Evolutionary conservation across 2,797 vertebrate genomes (phyloP), one percentile per base, ranked within the genome.

Genomic region (Hippocampus kuda): DNA sequence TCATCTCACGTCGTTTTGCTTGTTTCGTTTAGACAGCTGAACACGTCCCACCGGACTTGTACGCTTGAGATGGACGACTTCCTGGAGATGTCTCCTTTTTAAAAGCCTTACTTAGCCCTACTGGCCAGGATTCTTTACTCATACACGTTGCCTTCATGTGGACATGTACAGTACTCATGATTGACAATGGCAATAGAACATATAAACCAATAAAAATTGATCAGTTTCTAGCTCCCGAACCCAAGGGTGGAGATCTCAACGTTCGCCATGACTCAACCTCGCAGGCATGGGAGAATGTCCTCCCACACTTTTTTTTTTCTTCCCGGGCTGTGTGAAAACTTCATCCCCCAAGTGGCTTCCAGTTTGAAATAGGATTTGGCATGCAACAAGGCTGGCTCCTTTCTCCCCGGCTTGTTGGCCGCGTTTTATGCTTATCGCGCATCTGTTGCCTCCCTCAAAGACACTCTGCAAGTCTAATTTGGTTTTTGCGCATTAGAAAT

Each of bases 271-370:
- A 82, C 73, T 79, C 74, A 83, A 60, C 71, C 72, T 85, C 76
- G 76, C 77, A 77, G 68, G 75, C 62, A 74, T 61, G 59, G 59
- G 59, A 61, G 18, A 73, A 72, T 68, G 78, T 57, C 81, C 77
- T 88, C 85, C 75, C 83, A 87, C 80, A 81, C 60, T 38, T 62
- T 41, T 65, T 70, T 65, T 65, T 27, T 71, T 69, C 72, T 70
- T 72, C 26, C 72, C 82, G 20, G 71, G 73, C 81, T 86, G 83
- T 88, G 87, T 87, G 87, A 87, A 88, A 89, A 87, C 86, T 83
- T 56, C 66, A 78, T 73, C 66, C 83, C 87, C 86, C 86, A 77
- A 72, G 81, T 49, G 86, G 73, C 73, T 71, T 60, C 24, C 72
- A 78, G 72, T 77, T 81, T 38, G 79, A 76, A 83, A 83, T 67